Evolutionary conservation across 1,140 invertebrate species (phyloP).

Genomic region (Eriosoma lanigerum): DNA sequence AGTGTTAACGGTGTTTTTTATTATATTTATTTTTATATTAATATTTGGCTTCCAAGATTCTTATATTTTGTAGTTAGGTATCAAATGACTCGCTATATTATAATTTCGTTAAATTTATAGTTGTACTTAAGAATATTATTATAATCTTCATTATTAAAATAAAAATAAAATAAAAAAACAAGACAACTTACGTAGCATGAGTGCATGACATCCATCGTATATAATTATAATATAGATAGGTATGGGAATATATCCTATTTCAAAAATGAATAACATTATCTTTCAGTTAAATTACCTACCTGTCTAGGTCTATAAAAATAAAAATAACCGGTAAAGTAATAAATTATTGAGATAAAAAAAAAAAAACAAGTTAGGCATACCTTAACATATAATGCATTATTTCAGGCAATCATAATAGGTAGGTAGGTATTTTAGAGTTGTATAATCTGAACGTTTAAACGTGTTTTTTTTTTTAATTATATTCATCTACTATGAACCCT

Average conservation of each 20-base stretch:
- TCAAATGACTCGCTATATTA: background rate
- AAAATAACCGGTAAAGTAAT: conserved; percentile 14
- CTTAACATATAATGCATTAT: background rate
- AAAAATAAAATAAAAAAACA: no score
- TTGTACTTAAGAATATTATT: no score
- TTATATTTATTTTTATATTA: no score
- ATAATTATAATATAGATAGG: no score
- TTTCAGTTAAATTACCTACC: background rate
- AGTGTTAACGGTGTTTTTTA: no score
- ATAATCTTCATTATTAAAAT: background rate
- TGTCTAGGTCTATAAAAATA: conserved; percentile 8
- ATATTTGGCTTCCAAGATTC: no score
- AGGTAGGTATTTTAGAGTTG: no score
- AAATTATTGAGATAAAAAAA: conserved; percentile 15
- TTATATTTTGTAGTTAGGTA: no score
- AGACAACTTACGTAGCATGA: background rate
- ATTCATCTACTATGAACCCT: no score
- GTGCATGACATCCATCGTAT: background rate
- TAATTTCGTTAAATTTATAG: no score
- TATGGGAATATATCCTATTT: background rate
- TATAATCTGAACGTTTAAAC: no score
- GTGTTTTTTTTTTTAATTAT: background rate
- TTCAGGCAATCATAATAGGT: background rate
- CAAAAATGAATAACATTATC: conserved; percentile 15
- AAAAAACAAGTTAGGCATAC: background rate